Evolutionary conservation across 2,113 vertebrate genomes (phyloP).

Genomic region (Hippocampus zosterae): DNA sequence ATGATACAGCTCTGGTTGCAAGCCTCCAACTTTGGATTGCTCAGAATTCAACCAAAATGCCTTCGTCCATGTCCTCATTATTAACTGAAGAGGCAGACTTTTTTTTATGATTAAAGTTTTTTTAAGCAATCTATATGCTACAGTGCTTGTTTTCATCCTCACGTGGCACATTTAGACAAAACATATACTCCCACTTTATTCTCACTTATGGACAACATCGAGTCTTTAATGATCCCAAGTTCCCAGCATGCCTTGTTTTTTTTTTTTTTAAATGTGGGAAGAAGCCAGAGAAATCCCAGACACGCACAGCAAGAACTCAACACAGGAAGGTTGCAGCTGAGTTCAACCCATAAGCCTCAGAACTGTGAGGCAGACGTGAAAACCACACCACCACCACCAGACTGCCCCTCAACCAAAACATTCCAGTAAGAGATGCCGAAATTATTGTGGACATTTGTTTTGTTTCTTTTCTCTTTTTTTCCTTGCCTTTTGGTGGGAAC

Average conservation of each 20-base stretch:
- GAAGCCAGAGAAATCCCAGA: neutral
- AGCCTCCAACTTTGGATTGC: too few relatives aligned
- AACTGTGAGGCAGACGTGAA: neutral
- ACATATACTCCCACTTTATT: neutral
- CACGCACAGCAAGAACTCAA: neutral
- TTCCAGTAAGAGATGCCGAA: neutral
- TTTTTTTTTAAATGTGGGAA: neutral
- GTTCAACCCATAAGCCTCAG: neutral
- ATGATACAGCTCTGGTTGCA: too few relatives aligned
- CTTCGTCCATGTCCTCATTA: neutral
- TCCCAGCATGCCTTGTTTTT: too few relatives aligned
- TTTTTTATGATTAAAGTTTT: too few relatives aligned
- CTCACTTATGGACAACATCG: neutral
- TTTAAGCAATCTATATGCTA: too few relatives aligned
- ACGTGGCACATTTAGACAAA: neutral
- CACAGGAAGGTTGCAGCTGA: neutral
- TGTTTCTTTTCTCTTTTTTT: neutral
- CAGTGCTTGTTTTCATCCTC: neutral
- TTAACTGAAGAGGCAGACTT: neutral
- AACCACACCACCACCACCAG: neutral
- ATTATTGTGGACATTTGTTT: neutral
- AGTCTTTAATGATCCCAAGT: neutral
- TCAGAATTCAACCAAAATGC: neutral
- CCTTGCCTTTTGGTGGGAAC: neutral
- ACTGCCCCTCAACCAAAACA: neutral